phyloP scores from a whole-genome alignment of 53 echinoderm and acorn worm species.

The Henricia sp. region DNA sequence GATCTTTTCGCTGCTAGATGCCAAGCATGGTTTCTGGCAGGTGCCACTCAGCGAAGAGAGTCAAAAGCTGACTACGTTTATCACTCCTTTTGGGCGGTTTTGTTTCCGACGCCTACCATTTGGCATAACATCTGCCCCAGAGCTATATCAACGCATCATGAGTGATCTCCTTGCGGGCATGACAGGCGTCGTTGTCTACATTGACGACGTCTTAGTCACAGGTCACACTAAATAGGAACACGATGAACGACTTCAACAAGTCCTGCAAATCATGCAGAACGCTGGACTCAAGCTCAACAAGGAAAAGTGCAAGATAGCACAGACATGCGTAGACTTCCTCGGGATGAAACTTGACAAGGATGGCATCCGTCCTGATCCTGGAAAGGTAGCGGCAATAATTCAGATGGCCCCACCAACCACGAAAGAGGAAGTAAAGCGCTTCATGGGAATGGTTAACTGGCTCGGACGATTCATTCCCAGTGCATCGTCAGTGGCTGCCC shows the following conservation, averaged over 20 bases:
- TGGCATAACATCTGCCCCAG: slow-evolving; percentile 23
- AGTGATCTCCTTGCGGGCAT: neutral
- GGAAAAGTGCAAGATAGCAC: slow-evolving; percentile 16
- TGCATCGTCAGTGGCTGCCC: slow-evolving; percentile 31
- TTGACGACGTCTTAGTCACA: slow-evolving; percentile 34
- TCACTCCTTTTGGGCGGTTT: neutral
- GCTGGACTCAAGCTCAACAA: slow-evolving; percentile 23
- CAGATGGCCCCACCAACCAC: slow-evolving; percentile 29
- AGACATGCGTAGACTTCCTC: slow-evolving; percentile 5
- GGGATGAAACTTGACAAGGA: too few relatives aligned
- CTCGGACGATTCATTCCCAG: slow-evolving; percentile 12
- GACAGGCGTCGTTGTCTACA: slow-evolving; percentile 21
- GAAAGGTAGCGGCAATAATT: slow-evolving; percentile 20
- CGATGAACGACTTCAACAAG: slow-evolving; percentile 25
- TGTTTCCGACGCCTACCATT: slow-evolving; percentile 3
- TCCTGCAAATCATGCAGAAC: neutral
- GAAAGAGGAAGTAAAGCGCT: slow-evolving; percentile 16
- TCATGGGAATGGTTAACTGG: slow-evolving; percentile 25
- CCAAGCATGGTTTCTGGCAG: too few relatives aligned
- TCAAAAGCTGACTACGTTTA: slow-evolving; percentile 30
- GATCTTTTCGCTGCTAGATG: slow-evolving; percentile 30
- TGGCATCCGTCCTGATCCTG: slow-evolving; percentile 48
- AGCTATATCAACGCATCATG: slow-evolving; percentile 22
- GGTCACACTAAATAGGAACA: slow-evolving; percentile 29
- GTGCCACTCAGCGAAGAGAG: too few relatives aligned